Evolutionary conservation across 2,797 vertebrate genomes (phyloP).

Genomic region (Acanthiza pusilla): DNA sequence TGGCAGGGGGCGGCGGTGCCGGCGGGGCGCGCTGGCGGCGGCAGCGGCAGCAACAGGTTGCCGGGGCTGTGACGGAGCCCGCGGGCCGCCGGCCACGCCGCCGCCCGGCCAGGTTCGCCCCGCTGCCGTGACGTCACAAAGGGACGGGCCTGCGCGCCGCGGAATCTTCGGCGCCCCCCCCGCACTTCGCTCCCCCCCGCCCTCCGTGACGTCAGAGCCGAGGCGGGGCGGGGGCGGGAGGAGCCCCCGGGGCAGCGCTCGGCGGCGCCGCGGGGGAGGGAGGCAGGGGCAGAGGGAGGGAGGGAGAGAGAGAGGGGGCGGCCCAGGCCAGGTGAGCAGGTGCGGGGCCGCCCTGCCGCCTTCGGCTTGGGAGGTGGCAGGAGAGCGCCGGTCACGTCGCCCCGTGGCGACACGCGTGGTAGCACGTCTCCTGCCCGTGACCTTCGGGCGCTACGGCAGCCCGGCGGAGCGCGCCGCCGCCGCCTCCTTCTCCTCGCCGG

Average conservation of each 20-base stretch:
- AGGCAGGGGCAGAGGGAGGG: not conserved
- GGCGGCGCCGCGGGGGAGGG: not conserved
- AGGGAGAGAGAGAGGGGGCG: not conserved
- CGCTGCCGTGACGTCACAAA: slow-evolving; percentile 77
- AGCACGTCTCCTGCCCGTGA: not conserved
- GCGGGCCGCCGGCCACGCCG: slow-evolving; percentile 19
- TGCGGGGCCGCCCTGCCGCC: not conserved
- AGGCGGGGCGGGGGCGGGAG: not conserved
- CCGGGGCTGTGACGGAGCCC: slow-evolving; percentile 52
- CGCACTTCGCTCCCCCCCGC: not conserved
- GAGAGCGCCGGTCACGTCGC: not conserved
- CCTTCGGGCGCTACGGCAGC: slow-evolving; percentile 11
- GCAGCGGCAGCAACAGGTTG: slow-evolving; percentile 68
- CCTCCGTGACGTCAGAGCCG: slow-evolving; percentile 51
- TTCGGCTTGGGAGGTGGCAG: not conserved
- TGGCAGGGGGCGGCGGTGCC: not conserved
- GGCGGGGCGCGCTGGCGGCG: not conserved
- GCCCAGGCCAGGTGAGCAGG: slow-evolving; percentile 34
- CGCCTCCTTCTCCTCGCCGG: not conserved
- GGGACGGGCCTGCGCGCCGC: slow-evolving; percentile 63
- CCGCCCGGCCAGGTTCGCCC: slow-evolving; percentile 55
- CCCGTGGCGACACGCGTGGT: not conserved
- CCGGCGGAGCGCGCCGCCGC: not conserved
- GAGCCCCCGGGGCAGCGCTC: not conserved
- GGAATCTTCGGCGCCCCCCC: slow-evolving; percentile 46